Base-by-base conservation (phyloP, 2,113 vertebrate species). In the Megaceryle torquata region DNA sequence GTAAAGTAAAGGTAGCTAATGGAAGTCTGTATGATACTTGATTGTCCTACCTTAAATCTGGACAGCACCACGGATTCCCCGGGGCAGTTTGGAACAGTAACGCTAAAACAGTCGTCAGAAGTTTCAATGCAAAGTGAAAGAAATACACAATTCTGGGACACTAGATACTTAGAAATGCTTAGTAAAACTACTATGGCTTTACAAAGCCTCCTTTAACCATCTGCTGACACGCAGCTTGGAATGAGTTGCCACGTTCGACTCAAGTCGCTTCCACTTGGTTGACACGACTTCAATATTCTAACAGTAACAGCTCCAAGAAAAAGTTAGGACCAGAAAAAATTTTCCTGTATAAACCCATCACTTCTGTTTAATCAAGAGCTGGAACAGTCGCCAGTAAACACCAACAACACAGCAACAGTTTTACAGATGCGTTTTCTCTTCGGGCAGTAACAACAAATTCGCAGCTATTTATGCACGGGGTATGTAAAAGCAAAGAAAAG, bases 21-120 rank as follows among this genome's bases (percentile, higher is more conserved):
- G 1, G 25, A 54, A 50, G 54, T 8, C n/a, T 22, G 1, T 1
- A 1, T 3, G 68, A 48, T 4, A 5, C 1, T 0, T n/a, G 8
- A 28, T 4, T 51, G 9, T 22, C 9, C 1, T 0, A 1, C 46
- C 26, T 12, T 3, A 4, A 2, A 11, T 1, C 33, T 83, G 68
- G 68, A 37, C 82, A 59, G 28, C 18, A 7, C 2, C 15, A 15
- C 1, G 11, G 17, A 14, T 24, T 33, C 76, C 50, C 46, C 0
- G 6, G 57, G 60, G 13, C 6, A 1, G 10, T 6, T 0, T 8
- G 69, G 51, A 70, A 84, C 1, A 1, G 15, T 12, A 46, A 44
- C 56, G 15, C 37, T 31, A 1, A 31, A 67, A 6, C 2, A 16
- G 35, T 5, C 19, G 9, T 5, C 12, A 5, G 1, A 3, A 10